Percentiles rank a stretch among this genome's conserved stretches.
Conservation (phyloP, 2,888 invertebrate genomes). For the Odontomyia ornata region DNA sequence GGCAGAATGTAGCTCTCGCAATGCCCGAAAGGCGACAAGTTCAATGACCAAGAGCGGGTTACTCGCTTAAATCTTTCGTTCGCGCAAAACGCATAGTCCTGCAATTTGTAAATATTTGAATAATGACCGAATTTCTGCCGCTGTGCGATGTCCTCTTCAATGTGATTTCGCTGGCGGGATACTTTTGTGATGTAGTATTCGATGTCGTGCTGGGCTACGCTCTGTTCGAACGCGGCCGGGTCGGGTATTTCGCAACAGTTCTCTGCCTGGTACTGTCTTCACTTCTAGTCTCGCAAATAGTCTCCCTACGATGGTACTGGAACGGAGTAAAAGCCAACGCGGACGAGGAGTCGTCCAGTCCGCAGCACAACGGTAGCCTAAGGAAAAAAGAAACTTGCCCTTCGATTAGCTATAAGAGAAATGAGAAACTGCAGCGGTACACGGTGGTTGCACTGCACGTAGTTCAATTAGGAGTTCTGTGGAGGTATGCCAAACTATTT, state of each 20-base stretch:
- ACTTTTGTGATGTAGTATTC: conserved; percentile 91
- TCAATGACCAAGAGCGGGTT: conserved; percentile 49
- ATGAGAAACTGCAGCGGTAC: conserved; percentile 48
- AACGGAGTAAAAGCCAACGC: conserved; percentile 51
- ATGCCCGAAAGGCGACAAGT: conserved; percentile 39
- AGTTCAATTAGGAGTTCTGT: conserved; percentile 76
- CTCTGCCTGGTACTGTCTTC: conserved; percentile 77
- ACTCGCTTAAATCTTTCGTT: conserved; percentile 32
- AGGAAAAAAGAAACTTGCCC: conserved; percentile 43
- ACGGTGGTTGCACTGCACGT: conserved; percentile 72
- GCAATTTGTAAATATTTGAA: not conserved
- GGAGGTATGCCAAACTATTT: conserved; percentile 85
- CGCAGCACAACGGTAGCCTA: conserved; percentile 29
- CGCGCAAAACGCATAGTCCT: conserved; percentile 1
- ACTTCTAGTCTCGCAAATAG: conserved; percentile 77
- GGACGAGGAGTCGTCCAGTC: not conserved
- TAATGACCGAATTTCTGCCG: conserved; percentile 83
- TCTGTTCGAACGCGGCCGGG: conserved; percentile 74
- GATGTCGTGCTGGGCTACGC: conserved; percentile 88
- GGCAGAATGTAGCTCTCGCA: conserved; percentile 16
- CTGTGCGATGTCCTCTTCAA: conserved; percentile 92
- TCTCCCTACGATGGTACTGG: conserved; percentile 80
- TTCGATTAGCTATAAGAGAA: conserved; percentile 37
- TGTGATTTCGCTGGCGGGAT: conserved; percentile 87
- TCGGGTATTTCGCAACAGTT: conserved; percentile 73